Percentiles rank a stretch among this genome's conserved stretches.
phyloP scores from a whole-genome alignment of 2,888 invertebrate species.

The Eurois occulta region DNA sequence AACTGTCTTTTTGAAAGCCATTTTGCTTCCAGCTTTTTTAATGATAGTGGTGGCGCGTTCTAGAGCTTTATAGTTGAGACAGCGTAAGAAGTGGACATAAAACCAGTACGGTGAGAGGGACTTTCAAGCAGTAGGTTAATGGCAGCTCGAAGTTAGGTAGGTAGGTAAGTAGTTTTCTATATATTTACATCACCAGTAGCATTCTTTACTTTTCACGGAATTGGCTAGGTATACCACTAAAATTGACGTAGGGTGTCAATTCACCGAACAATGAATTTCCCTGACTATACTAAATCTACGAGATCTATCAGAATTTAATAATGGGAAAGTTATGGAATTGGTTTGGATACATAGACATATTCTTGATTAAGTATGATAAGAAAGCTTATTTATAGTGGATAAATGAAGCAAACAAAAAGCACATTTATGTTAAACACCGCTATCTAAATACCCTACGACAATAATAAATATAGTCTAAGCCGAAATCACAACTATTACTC shows the following conservation, averaged over 20 bases:
- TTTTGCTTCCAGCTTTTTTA: too few species aligned
- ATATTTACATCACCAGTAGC: neutral
- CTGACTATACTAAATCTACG: neutral
- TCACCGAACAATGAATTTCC: neutral
- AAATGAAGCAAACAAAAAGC: conserved; percentile 18
- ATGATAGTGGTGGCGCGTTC: too few species aligned
- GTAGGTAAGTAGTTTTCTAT: too few species aligned
- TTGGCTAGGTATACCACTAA: too few species aligned
- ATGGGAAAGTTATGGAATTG: neutral
- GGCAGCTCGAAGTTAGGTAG: too few species aligned
- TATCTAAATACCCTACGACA: neutral
- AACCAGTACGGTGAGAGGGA: too few species aligned
- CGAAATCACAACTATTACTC: conserved; percentile 29
- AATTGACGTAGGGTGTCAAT: neutral
- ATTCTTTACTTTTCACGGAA: neutral
- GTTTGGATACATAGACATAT: neutral
- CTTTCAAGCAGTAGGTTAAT: too few species aligned
- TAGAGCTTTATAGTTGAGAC: too few species aligned
- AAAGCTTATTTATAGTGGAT: neutral
- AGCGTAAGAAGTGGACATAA: too few species aligned
- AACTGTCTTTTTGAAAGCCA: too few species aligned
- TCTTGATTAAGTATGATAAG: neutral
- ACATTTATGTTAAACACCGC: neutral
- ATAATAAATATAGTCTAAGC: conserved; percentile 29
- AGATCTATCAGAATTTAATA: neutral